These are phyloP conservation scores for Rhabdornis inornatus DNA, from an alignment of 2,113 vertebrate species.

Conservation along the genomic window DNA sequence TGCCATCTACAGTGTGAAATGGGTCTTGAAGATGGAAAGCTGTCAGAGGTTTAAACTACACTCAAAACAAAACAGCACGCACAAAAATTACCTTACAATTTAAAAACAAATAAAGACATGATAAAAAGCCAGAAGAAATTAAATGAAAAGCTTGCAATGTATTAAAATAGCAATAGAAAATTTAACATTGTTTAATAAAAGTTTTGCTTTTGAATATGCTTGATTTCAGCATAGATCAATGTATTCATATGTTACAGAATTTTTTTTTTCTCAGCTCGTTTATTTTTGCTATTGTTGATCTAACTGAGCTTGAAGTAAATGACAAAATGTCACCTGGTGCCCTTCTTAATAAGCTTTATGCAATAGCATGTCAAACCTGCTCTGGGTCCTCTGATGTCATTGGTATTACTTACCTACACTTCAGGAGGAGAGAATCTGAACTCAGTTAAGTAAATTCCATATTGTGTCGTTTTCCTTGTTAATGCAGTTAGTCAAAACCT, in stretches of 20 bases:
- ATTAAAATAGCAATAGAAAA: not conserved
- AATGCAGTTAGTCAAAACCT: not conserved
- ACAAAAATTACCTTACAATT: not conserved
- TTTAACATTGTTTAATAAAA: not conserved
- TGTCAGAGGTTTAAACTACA: not conserved
- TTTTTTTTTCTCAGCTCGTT: not conserved
- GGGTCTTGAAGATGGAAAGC: not conserved
- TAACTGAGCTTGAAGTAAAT: not conserved
- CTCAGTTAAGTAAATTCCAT: not conserved
- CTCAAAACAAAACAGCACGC: not conserved
- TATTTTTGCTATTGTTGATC: not conserved
- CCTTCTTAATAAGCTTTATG: not conserved
- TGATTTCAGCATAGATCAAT: not conserved
- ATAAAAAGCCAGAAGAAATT: not conserved
- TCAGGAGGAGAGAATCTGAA: not conserved
- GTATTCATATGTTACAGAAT: not conserved
- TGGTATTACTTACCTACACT: not conserved
- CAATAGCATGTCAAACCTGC: not conserved
- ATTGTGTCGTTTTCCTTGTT: not conserved
- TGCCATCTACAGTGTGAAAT: conserved; percentile 49
- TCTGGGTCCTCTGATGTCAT: not conserved
- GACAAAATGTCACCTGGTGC: not conserved
- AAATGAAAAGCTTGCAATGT: not conserved
- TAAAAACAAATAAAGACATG: not conserved
- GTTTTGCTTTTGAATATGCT: not conserved